Evolutionary conservation across 2,888 invertebrate species (phyloP).

Genomic region (Sarcophaga caerulescens): DNA sequence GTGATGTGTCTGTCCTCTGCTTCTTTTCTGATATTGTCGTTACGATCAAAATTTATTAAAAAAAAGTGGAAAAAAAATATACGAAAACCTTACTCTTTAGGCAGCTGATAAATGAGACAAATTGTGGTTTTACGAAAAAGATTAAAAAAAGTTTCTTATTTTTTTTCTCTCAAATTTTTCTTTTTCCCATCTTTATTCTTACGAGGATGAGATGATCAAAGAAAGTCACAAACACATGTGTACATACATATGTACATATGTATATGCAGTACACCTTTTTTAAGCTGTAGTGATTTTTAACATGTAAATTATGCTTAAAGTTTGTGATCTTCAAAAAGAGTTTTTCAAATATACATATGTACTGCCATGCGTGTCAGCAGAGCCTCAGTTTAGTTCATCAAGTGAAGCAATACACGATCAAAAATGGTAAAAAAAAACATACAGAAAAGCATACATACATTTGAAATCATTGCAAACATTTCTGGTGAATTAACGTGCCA

Average conservation of each 20-base stretch:
- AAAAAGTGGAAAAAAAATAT: not conserved
- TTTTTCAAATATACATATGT: not conserved
- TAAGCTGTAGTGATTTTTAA: constrained; percentile 48
- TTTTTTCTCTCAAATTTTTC: not conserved
- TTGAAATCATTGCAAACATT: constrained; percentile 68
- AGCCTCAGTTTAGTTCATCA: not conserved
- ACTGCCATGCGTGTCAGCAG: constrained; percentile 56
- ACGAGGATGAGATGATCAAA: constrained; percentile 5
- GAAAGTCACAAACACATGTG: constrained; percentile 3
- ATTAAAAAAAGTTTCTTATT: constrained; percentile 15
- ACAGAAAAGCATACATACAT: constrained; percentile 21
- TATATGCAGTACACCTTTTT: not conserved
- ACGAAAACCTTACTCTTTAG: constrained; percentile 22
- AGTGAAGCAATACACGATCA: constrained; percentile 17
- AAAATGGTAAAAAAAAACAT: constrained; percentile 5
- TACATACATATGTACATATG: not conserved
- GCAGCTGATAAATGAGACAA: constrained; percentile 69
- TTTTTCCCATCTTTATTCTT: constrained; percentile 30
- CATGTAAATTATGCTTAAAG: constrained; percentile 61
- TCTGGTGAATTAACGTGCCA: constrained; percentile 66
- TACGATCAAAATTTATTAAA: constrained; percentile 10
- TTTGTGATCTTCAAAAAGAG: constrained; percentile 53
- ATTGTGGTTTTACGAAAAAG: constrained; percentile 57
- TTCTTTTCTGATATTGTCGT: not conserved
- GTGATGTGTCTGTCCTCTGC: constrained; percentile 2